A percentile compares a stretch with the other conserved stretches of the same genome.
These are phyloP conservation scores for Montipora foliosa DNA, from an alignment of 64 coral and sea anemone genomes.

Conservation along the genomic window DNA sequence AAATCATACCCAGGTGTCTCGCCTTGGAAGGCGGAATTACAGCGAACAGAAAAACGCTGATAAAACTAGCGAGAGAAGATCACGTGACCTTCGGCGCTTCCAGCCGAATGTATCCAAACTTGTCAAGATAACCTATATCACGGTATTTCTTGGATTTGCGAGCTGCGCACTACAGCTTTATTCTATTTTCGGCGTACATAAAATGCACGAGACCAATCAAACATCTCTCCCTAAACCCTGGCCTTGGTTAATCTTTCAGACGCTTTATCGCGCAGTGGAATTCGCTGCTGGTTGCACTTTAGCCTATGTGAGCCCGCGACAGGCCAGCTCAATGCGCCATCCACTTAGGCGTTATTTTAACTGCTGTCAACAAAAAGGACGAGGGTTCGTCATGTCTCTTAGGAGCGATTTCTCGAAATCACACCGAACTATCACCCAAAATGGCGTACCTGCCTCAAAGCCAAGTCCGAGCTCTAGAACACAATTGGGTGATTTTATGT, in stretches of 20 bases:
- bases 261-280: slow-evolving; percentile 73
- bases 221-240: slow-evolving; percentile 53
- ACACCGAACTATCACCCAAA: too few relatives aligned
- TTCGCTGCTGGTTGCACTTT: slow-evolving; percentile 69
- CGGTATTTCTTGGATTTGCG: slow-evolving; percentile 65
- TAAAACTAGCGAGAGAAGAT: not conserved
- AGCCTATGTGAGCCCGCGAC: slow-evolving; percentile 78
- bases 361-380: too few relatives aligned
- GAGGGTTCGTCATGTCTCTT: too few relatives aligned
- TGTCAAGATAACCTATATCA: slow-evolving; percentile 83
- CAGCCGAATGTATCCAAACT: slow-evolving; percentile 78
- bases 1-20: slow-evolving; percentile 13
- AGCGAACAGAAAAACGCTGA: not conserved
- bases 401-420: too few relatives aligned
- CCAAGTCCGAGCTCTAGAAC: too few relatives aligned
- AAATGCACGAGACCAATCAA: slow-evolving; percentile 45
- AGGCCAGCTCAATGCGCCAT: slow-evolving; percentile 5
- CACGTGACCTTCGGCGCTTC: not conserved
- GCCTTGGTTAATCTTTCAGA: slow-evolving; percentile 74
- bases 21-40: not conserved
- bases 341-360: slow-evolving; percentile 2
- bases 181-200: slow-evolving; percentile 72
- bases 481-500: too few relatives aligned
- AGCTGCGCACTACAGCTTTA: slow-evolving; percentile 79
- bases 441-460: too few relatives aligned